Evolutionary conservation across 1,140 invertebrate species (phyloP).

Genomic region (Neotoxoptera formosana): DNA sequence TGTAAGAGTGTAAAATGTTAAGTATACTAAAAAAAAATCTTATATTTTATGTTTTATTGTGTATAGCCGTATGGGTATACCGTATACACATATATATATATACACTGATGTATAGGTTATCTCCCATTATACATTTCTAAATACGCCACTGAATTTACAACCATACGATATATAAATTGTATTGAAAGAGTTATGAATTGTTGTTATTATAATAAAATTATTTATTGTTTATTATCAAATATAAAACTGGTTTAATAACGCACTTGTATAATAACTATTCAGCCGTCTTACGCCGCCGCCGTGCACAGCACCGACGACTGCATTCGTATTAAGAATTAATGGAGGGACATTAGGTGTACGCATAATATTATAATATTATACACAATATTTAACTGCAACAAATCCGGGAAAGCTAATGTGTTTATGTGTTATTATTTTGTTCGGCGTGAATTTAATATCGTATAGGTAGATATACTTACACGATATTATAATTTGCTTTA

Average conservation of each 20-base stretch:
- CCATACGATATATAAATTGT: background rate
- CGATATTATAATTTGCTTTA: background rate
- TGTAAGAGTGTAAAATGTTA: background rate
- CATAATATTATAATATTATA: background rate
- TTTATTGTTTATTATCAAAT: conserved; percentile 16
- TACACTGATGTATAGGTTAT: background rate
- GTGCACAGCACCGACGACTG: background rate
- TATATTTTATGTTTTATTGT: background rate
- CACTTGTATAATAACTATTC: background rate
- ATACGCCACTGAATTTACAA: background rate
- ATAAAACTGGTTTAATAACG: conserved; percentile 11
- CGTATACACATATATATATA: background rate
- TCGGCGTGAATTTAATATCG: background rate
- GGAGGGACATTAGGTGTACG: background rate
- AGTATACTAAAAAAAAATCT: background rate
- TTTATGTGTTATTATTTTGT: background rate
- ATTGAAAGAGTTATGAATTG: conserved; percentile 9
- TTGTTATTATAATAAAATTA: conserved; percentile 20
- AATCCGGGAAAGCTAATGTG: background rate
- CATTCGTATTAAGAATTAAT: background rate
- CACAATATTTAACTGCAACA: conserved; percentile 12
- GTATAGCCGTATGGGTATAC: no score
- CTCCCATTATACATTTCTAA: conserved; percentile 3
- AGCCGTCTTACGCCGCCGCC: background rate
- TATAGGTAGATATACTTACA: background rate